Conservation (phyloP, 2,888 invertebrate species). For the Tetrapedia diversipes region DNA sequence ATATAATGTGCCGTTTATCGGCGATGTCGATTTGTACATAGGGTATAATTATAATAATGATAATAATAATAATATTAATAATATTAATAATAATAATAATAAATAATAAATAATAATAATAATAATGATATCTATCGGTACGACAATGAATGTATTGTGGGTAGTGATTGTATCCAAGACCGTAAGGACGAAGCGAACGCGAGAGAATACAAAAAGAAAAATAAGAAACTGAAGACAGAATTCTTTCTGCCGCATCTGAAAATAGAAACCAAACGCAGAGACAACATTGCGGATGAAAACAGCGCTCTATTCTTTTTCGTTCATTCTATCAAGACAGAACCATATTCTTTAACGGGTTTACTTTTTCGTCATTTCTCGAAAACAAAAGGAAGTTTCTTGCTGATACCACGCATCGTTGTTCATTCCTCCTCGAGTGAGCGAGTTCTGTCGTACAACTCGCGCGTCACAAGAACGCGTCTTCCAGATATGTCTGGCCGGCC, state of each 20-base stretch:
- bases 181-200: conserved; percentile 64
- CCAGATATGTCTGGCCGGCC: conserved; percentile 51
- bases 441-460: conserved; percentile 32
- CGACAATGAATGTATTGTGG: conserved; percentile 60
- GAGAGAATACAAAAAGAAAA: conserved; percentile 34
- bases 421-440: conserved; percentile 36
- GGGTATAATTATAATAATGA: conserved; percentile 66
- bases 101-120: too few species aligned
- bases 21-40: conserved; percentile 72
- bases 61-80: conserved; percentile 62
- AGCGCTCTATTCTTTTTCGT: conserved; percentile 24
- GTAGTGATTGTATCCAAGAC: conserved; percentile 63
- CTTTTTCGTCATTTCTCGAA: background rate
- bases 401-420: conserved; percentile 56
- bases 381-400: conserved; percentile 16
- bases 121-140: conserved; percentile 59
- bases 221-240: too few species aligned
- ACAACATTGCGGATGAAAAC: conserved; percentile 20
- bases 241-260: conserved; percentile 1
- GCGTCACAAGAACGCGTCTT: conserved; percentile 58
- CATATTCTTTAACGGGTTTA: background rate
- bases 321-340: conserved; percentile 12
- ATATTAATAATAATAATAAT: conserved; percentile 63
- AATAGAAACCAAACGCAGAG: conserved; percentile 7
- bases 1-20: conserved; percentile 61